Base-by-base conservation (phyloP, 1,140 invertebrate species). In the Euschistus heros region DNA sequence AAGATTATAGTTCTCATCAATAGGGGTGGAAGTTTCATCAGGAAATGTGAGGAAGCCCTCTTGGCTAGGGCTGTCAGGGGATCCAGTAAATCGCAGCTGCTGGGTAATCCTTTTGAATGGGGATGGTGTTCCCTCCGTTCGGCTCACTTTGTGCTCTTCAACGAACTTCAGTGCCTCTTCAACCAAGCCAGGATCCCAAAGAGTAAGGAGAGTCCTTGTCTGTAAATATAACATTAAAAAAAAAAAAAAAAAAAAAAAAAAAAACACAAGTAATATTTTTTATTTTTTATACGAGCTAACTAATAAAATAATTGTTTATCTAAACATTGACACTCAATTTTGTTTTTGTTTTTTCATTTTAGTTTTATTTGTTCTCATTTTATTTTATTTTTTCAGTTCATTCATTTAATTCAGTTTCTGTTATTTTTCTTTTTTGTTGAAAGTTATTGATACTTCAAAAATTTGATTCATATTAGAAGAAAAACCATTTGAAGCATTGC, bases 121-220 rank as follows among this genome's bases (percentile, higher is more conserved):
- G 0, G 86, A 87, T 0, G 65, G 54, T 22, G 69, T 65, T 15
- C 27, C 60, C 13, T 59, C 63, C 17, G 68, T 24, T 26, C 63
- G 65, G 5, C 64, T 61, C 65, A 77, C 72, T 70, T 77, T 76
- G 71, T 88, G 83, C 70, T 88, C 84, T 72, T 92, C 89, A 37
- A 93, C 81, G 71, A 89, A 89, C 15, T 82, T 82, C 52, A 92
- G 78, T 0, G 89, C 88, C 73, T 93, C 89, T 73, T 93, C 91
- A 0, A 93, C 87, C 22, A 92, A 76, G 14, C 83, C 82, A 0
- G 89, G 84, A 73, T 92, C 89, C 86, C 89, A 92, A 1, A 92
- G 78, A 63, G 85, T 86, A 10, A 92, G 74, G 37, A 94, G 76
- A 27, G 87, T 87, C 66, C 86, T 80, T 0, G 88, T 89, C 79